phyloP scores from a whole-genome alignment of 2,113 vertebrate genomes.

The Elachura formosa region DNA sequence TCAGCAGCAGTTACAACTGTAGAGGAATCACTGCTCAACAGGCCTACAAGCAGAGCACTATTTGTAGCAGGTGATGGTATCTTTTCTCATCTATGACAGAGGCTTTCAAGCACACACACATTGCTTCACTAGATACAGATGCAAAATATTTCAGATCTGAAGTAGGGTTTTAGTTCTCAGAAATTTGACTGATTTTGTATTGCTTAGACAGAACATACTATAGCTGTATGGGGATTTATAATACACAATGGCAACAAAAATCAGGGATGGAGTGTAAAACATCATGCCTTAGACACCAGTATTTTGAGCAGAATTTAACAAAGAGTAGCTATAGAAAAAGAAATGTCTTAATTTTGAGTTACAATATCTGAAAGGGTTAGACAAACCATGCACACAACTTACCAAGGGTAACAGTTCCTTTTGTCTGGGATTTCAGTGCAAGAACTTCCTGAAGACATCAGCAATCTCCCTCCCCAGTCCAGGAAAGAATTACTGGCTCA shows the following conservation, averaged over 20 bases:
- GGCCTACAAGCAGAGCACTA: background rate
- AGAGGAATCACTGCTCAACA: background rate
- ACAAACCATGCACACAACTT: background rate
- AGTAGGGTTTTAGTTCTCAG: background rate
- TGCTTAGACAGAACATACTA: background rate
- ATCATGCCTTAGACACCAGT: background rate
- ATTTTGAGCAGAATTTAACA: background rate
- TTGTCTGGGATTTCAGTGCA: background rate
- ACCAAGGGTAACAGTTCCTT: background rate
- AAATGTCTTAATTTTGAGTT: background rate
- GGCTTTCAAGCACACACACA: background rate
- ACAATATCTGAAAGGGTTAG: background rate
- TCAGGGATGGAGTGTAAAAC: background rate
- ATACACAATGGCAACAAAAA: background rate
- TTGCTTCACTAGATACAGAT: background rate
- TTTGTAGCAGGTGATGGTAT: background rate
- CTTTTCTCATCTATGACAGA: background rate
- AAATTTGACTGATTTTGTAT: background rate
- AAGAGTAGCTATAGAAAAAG: background rate
- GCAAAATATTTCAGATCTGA: background rate
- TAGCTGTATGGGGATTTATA: background rate
- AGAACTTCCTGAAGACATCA: background rate
- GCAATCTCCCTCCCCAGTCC: background rate
- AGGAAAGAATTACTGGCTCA: background rate
- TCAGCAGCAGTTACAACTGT: background rate